These are phyloP conservation scores for Goniozus legneri DNA, from an alignment of 1,140 invertebrate species.

Conservation along the genomic window DNA sequence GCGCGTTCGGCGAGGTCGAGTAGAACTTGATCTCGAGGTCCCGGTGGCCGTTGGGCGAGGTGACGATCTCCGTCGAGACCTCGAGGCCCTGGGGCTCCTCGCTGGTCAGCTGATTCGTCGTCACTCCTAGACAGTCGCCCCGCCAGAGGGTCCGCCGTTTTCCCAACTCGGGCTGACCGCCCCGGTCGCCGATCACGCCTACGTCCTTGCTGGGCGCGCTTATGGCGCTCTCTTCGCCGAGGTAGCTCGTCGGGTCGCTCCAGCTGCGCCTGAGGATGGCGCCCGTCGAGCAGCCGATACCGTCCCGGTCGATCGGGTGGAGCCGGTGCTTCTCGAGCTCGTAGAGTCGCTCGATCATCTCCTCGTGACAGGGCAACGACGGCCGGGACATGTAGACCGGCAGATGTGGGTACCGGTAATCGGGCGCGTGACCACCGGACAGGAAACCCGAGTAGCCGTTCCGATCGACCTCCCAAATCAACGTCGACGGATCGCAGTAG, in stretches of 20 bases:
- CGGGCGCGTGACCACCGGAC: too few species aligned
- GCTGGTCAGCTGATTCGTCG: neutral
- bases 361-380: conserved; percentile 28
- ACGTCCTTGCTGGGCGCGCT: conserved; percentile 48
- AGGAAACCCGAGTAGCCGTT: conserved; percentile 54
- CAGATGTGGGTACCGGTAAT: neutral
- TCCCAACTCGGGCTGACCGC: conserved; percentile 36
- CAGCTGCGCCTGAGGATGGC: conserved; percentile 59
- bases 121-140: conserved; percentile 20
- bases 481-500: conserved; percentile 72
- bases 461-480: conserved; percentile 71
- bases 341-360: conserved; percentile 50
- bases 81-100: conserved; percentile 52
- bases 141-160: conserved; percentile 32
- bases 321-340: conserved; percentile 43
- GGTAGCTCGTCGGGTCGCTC: conserved; percentile 59
- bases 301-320: conserved; percentile 26
- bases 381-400: conserved; percentile 28
- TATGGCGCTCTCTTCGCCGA: conserved; percentile 43
- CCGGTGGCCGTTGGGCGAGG: conserved; percentile 70
- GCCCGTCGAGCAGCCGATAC: conserved; percentile 27
- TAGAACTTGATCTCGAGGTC: conserved; percentile 77
- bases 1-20: conserved; percentile 54
- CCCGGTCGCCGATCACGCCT: conserved; percentile 55
- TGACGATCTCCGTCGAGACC: conserved; percentile 76